Evolutionary conservation across 2,113 vertebrate genomes (phyloP).

Genomic region (Catharus bicknelli): DNA sequence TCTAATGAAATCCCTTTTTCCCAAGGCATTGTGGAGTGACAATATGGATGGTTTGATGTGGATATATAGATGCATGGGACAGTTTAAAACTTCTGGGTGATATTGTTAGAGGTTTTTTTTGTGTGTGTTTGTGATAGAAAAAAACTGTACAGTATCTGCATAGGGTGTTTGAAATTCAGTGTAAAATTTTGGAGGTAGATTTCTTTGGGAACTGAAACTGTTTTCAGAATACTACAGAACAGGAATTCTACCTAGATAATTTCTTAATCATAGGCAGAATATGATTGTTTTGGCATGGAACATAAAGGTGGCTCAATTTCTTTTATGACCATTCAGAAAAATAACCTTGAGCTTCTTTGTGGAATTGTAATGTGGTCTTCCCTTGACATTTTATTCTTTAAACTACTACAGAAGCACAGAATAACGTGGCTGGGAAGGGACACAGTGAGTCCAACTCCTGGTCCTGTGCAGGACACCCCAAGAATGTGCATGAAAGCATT

Average conservation of each 20-base stretch:
- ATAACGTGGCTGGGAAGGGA: not conserved
- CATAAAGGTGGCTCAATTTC: not conserved
- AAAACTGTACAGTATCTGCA: not conserved
- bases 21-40: not conserved
- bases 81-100: not conserved
- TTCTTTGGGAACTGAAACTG: not conserved
- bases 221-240: not conserved
- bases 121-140: not conserved
- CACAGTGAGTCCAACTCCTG: not conserved
- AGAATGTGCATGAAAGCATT: not conserved
- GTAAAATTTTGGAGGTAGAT: not conserved
- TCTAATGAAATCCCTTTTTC: not conserved
- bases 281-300: not conserved
- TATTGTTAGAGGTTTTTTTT: not conserved
- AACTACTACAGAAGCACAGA: not conserved
- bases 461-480: not conserved
- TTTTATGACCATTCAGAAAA: not conserved
- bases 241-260: not conserved
- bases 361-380: not conserved
- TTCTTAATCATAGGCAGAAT: not conserved
- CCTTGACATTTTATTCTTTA: not conserved
- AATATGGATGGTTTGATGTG: not conserved
- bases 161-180: not conserved
- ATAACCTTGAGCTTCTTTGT: not conserved
- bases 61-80: not conserved